Evolutionary conservation across 2,888 invertebrate species (phyloP), one percentile per base, ranked within the genome.

Genomic region (Aricia artaxerxes): DNA sequence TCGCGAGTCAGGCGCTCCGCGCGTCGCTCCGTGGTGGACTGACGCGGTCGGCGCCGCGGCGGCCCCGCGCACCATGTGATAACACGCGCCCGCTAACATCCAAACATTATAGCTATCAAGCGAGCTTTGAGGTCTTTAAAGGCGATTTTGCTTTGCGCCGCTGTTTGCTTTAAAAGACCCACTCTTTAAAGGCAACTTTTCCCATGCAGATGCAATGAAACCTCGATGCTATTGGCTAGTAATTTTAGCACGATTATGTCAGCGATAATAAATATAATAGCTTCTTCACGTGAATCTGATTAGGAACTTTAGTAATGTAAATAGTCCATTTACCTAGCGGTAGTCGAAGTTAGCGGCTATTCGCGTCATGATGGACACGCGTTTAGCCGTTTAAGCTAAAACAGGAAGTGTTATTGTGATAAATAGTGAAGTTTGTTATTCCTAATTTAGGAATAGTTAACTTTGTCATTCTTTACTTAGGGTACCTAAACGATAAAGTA

Each of bases 31-130:
- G 88, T 87, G 87, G 87, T 86, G 87, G 85, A 94, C 94, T 93
- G 92, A 90, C 92, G 89, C 89, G 89, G 88, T 91, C 94, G 91
- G 94, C 94, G 89, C 90, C 90, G 89, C 90, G 35, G 86, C 90
- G 82, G 89, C 90, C 82, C 82, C 84, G 82, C 82, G 82, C 83
- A 84, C 89, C 89, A 90, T 88, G 86, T 86, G 89, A 89, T 90
- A 89, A 88, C 88, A 86, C 85, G 82, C 81, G 82, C 81, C 78
- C 80, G 79, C 69, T 13, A 69, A 69, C 35, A 69, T 69, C 13
- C 13, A 13, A 13, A 35, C 69, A 69, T 64, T 64, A 64, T 64
- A 61, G 24, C 64, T 11, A 64, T 64, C 64, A 9, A 2, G 31
- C 31, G 31, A 35, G 64, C 31, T 69, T 11, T 69, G 61, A 7